These are phyloP conservation scores for Aphis craccivora DNA, from an alignment of 1,140 invertebrate species.

Conservation along the genomic window DNA sequence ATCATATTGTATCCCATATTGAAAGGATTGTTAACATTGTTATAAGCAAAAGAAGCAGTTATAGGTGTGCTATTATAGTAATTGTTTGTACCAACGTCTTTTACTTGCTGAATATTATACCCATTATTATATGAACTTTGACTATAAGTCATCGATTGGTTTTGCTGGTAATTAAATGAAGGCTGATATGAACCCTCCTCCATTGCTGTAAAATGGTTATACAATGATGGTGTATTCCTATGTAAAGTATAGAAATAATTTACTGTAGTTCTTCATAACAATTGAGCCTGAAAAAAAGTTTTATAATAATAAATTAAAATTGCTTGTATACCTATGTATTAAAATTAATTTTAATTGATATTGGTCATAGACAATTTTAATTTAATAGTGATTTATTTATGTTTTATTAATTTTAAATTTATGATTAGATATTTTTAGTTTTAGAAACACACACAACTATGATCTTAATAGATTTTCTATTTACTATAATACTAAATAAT, in stretches of 20 bases:
- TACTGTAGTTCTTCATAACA: neutral
- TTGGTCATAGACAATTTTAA: neutral
- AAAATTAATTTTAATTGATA: neutral
- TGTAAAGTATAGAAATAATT: neutral
- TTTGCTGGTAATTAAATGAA: neutral
- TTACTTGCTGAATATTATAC: neutral
- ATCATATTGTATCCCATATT: conserved; percentile 24
- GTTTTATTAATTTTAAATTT: neutral
- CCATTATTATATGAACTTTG: neutral
- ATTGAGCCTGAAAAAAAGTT: conserved; percentile 18
- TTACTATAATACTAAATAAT: neutral
- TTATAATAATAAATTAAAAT: conserved; percentile 14
- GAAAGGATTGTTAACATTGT: neutral
- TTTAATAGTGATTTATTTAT: neutral
- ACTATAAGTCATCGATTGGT: neutral
- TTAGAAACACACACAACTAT: neutral
- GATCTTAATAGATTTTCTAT: neutral
- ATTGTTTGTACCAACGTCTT: neutral
- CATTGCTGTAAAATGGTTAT: neutral
- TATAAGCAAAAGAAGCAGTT: neutral
- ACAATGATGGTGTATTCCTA: neutral
- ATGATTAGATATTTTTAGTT: neutral
- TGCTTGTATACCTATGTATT: neutral
- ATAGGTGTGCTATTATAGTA: conserved; percentile 11
- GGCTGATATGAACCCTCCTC: neutral